phyloP scores from a whole-genome alignment of 2,113 vertebrate genomes.

The Ondatra zibethicus region DNA sequence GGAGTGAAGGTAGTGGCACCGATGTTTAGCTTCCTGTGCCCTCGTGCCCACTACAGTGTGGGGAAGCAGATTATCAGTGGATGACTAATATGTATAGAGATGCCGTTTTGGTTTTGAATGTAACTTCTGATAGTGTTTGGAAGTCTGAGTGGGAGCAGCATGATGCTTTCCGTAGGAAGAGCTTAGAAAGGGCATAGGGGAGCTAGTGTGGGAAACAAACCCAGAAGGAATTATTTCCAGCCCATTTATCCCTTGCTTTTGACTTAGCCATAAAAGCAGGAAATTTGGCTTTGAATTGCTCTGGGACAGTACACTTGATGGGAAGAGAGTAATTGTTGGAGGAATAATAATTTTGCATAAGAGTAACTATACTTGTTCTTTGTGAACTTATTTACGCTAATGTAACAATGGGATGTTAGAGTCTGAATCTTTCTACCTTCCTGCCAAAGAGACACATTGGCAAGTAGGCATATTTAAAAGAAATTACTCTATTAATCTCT shows the following conservation, averaged over 20 bases:
- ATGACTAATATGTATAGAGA: not conserved
- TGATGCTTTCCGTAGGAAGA: not conserved
- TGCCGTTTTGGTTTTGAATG: constrained; percentile 3
- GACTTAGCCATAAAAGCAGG: not conserved
- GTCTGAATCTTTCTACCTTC: constrained; percentile 4
- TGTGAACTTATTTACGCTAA: constrained; percentile 17
- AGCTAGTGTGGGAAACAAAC: not conserved
- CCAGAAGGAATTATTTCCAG: not conserved
- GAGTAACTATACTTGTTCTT: constrained; percentile 12
- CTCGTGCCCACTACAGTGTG: not conserved
- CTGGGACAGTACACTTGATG: not conserved
- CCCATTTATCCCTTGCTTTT: constrained; percentile 11
- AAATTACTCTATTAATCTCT: not conserved
- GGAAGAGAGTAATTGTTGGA: constrained; percentile 1
- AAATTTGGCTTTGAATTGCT: constrained; percentile 42
- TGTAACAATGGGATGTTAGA: not conserved
- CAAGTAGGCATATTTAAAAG: constrained; percentile 32
- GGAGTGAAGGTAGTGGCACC: not conserved
- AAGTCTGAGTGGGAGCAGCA: not conserved
- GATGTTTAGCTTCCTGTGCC: not conserved
- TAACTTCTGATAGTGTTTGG: not conserved
- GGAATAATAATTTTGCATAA: not conserved
- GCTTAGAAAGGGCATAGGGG: not conserved
- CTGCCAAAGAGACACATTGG: not conserved
- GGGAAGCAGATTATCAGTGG: not conserved